Conservation (phyloP, 2,113 vertebrate genomes). For the Camelus dromedarius region DNA sequence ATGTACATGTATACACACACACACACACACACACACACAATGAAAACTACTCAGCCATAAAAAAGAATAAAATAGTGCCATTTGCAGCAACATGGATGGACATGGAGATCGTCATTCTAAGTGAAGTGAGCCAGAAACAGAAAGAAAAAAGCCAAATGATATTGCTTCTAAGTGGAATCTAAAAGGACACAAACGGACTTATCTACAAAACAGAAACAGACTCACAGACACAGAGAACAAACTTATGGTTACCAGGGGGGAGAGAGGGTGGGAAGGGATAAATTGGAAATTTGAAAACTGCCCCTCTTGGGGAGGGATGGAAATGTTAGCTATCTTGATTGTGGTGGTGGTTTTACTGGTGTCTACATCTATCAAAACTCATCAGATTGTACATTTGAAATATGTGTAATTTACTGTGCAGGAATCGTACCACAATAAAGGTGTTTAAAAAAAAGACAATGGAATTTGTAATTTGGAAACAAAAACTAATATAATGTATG, state of each 20-base stretch:
- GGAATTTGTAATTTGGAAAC: background rate
- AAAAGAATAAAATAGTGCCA: background rate
- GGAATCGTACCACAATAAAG: background rate
- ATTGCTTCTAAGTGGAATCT: background rate
- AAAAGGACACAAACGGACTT: background rate
- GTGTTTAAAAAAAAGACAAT: background rate
- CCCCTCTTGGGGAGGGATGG: too few relatives aligned
- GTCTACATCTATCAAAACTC: too few relatives aligned
- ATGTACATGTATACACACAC: too few relatives aligned
- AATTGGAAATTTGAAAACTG: background rate
- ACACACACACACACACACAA: background rate
- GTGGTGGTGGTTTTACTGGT: too few relatives aligned
- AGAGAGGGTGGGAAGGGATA: background rate
- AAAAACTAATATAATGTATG: background rate
- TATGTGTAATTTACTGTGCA: too few relatives aligned
- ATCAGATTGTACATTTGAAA: too few relatives aligned
- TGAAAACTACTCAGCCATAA: background rate
- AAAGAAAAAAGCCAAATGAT: background rate
- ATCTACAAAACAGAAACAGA: background rate
- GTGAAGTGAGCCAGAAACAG: background rate
- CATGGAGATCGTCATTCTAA: background rate
- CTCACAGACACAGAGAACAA: background rate
- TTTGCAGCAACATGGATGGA: background rate
- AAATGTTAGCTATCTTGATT: too few relatives aligned
- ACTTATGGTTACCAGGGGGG: background rate